A percentile compares a stretch with the other conserved stretches of the same genome.
phyloP scores from a whole-genome alignment of 1,140 invertebrate species.

The Drosophila lini region DNA sequence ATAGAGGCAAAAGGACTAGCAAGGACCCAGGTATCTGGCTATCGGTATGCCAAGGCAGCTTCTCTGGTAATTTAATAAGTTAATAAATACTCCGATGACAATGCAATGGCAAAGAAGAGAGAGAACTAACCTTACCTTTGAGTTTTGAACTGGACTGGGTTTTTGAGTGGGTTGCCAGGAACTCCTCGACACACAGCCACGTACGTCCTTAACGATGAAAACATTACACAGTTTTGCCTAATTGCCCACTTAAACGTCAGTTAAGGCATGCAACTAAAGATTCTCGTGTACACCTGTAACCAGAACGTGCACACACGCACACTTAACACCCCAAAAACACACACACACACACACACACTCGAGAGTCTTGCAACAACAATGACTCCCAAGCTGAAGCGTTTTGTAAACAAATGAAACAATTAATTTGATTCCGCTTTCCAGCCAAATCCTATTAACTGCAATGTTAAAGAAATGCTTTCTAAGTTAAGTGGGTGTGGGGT shows the following conservation, averaged over 20 bases:
- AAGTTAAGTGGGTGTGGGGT: background rate
- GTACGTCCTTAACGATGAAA: slow-evolving; percentile 48
- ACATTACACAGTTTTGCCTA: slow-evolving; percentile 71
- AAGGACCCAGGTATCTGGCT: background rate
- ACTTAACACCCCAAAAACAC: background rate
- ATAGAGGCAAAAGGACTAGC: slow-evolving; percentile 9
- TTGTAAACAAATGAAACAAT: slow-evolving; percentile 76
- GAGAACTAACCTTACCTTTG: no score
- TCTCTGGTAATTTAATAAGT: slow-evolving; percentile 53
- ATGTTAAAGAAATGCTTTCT: slow-evolving; percentile 36
- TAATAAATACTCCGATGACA: slow-evolving; percentile 39
- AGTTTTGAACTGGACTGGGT: no score
- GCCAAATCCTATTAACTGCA: slow-evolving; percentile 75
- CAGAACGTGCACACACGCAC: background rate
- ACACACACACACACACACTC: slow-evolving; percentile 2
- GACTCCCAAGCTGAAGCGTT: slow-evolving; percentile 27
- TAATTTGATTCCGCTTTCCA: slow-evolving; percentile 73
- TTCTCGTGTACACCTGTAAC: background rate
- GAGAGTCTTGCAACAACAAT: slow-evolving; percentile 50
- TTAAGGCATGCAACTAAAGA: slow-evolving; percentile 28
- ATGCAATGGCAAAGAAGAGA: background rate
- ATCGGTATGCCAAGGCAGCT: background rate
- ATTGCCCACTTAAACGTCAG: slow-evolving; percentile 71
- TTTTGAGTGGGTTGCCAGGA: no score
- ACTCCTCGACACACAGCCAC: background rate